These are phyloP conservation scores for Paracanthobrama guichenoti DNA, from an alignment of 2,113 vertebrate species.

Conservation along the genomic window DNA sequence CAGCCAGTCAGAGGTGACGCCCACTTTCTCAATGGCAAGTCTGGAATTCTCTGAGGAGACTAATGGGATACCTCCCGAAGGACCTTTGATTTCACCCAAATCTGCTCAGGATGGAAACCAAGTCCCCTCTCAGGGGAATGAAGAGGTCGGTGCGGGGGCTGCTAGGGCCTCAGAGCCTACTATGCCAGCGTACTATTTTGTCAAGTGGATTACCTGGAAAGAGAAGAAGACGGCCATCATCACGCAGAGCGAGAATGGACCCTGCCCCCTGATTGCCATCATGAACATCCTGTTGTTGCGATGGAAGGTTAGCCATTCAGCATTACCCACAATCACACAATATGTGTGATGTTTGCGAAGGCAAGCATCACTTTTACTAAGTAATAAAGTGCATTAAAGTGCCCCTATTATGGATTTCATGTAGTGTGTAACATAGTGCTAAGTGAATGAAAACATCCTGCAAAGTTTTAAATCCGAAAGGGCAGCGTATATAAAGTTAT, in stretches of 20 bases:
- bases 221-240: conserved; percentile 86
- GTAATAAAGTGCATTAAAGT: no score
- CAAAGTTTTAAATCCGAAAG: no score
- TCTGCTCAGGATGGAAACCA: conserved; percentile 46
- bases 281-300: conserved; percentile 90
- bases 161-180: not conserved
- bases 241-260: conserved; percentile 90
- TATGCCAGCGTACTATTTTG: conserved; percentile 79
- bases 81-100: conserved; percentile 59
- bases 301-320: conserved; percentile 82
- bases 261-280: conserved; percentile 92
- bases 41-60: conserved; percentile 67
- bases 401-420: no score
- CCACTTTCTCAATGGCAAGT: conserved; percentile 70
- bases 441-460: no score
- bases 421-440: no score
- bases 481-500: no score
- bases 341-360: not conserved
- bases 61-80: conserved; percentile 60
- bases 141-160: conserved; percentile 1
- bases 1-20: conserved; percentile 64
- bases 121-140: conserved; percentile 35
- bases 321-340: not conserved
- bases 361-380: not conserved
- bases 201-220: conserved; percentile 96